These are phyloP conservation scores for Sesia apiformis DNA, from an alignment of 2,888 invertebrate species.

Conservation along the genomic window DNA sequence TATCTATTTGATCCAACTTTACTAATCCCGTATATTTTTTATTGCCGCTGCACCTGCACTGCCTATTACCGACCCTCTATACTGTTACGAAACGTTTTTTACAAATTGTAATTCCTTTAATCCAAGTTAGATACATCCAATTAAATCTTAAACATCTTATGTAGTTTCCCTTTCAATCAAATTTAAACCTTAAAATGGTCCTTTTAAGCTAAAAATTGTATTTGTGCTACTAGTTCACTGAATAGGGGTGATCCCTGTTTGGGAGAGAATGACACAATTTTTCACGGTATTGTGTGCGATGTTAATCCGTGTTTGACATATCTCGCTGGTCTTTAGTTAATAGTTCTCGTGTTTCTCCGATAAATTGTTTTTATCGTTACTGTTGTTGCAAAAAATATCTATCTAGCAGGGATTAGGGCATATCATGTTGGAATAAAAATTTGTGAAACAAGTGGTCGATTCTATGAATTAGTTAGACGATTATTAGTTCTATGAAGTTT, in stretches of 20 bases:
- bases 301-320: constrained; percentile 70
- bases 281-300: constrained; percentile 58
- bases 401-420: no score
- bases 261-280: constrained; percentile 54
- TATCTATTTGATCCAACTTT: constrained; percentile 1
- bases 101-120: constrained; percentile 71
- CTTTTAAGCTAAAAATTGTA: constrained; percentile 17
- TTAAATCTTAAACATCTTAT: constrained; percentile 53
- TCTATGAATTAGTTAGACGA: no score
- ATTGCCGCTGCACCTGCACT: constrained; percentile 54
- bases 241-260: constrained; percentile 45
- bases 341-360: constrained; percentile 38
- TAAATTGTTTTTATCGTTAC: constrained; percentile 38
- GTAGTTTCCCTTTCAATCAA: constrained; percentile 3
- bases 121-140: constrained; percentile 69
- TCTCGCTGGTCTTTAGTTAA: constrained; percentile 57
- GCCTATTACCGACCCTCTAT: constrained; percentile 35
- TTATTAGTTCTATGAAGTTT: no score
- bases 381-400: constrained; percentile 21
- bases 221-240: constrained; percentile 18
- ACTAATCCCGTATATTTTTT: constrained; percentile 41
- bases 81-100: constrained; percentile 41
- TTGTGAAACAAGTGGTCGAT: no score
- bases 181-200: constrained; percentile 5
- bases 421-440: no score